Conservation (phyloP, 1,140 invertebrate species). For the Lineus longissimus region DNA sequence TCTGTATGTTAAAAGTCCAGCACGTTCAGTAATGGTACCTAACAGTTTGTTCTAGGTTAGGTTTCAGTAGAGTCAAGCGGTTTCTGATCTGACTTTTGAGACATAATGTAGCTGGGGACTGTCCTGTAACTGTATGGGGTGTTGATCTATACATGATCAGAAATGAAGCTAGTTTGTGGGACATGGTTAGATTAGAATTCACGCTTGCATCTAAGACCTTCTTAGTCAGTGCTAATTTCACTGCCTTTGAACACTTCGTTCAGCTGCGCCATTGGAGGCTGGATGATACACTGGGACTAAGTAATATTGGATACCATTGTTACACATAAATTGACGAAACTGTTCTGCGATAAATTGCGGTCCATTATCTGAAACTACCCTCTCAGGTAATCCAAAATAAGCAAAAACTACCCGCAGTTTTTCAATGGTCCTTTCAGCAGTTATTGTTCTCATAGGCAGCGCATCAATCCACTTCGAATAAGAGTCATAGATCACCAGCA, state of each 20-base stretch:
- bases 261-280: no score
- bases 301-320: background rate
- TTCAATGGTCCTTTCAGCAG: constrained; percentile 6
- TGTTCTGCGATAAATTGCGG: background rate
- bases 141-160: background rate
- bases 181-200: background rate
- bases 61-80: background rate
- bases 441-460: constrained; percentile 1
- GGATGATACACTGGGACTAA: background rate
- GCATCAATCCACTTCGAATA: constrained; percentile 17
- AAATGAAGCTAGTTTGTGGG: background rate
- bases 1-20: no score
- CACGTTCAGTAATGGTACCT: no score
- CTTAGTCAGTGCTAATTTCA: background rate
- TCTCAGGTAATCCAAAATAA: background rate
- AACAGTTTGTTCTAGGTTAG: no score
- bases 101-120: background rate
- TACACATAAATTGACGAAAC: background rate
- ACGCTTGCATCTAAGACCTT: background rate
- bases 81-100: background rate
- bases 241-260: background rate
- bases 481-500: constrained; percentile 10
- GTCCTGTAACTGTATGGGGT: background rate
- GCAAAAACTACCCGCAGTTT: background rate
- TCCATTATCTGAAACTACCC: constrained; percentile 18